Base-by-base conservation (phyloP, 2,888 invertebrate genomes). In the Sinotaia quadrata region DNA sequence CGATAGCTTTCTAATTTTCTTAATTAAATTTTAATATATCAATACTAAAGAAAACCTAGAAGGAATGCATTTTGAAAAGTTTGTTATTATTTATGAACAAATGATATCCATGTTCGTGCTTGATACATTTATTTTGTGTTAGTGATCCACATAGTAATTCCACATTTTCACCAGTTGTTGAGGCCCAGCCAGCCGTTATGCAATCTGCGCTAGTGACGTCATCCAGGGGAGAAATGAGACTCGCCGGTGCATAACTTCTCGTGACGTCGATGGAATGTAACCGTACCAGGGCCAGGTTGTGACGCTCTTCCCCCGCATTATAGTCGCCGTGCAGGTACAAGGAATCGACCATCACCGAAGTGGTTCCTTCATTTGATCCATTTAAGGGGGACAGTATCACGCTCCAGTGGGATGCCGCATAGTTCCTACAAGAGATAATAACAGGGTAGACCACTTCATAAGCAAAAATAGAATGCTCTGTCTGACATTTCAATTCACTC, bases 141-240 rank as follows among this genome's bases (percentile, higher is more conserved):
- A n/a, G n/a, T n/a, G n/a, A n/a, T n/a, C n/a, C n/a, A n/a, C n/a
- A n/a, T n/a, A n/a, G n/a, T n/a, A n/a, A n/a, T n/a, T n/a, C 5
- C 2, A 12, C 47, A 18, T 0, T 15, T 56, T 44, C 56, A 54
- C 65, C 65, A 12, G 41, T 31, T n/a, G 37, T 29, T 12, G 56
- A 44, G 27, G 44, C 56, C 65, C 65, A 65, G 44, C 56, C 65
- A n/a, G 56, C 56, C 8, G 54, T n/a, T 27, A 65, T n/a, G n/a
- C 65, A 65, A 12, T 29, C 44, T 36, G 21, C 31, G 15, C 33
- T 54, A 33, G n/a, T 56, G 65, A 65, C 65, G 65, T 65, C 65
- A 65, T 65, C 65, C 18, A 4, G 1, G 12, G 27, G 21, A 3
- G n/a, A 21, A 21, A 65, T 65, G 65, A 65, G 44, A 44, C 52